Evolutionary conservation across 2,113 vertebrate species (phyloP).

Genomic region (Aegotheles bennettii): DNA sequence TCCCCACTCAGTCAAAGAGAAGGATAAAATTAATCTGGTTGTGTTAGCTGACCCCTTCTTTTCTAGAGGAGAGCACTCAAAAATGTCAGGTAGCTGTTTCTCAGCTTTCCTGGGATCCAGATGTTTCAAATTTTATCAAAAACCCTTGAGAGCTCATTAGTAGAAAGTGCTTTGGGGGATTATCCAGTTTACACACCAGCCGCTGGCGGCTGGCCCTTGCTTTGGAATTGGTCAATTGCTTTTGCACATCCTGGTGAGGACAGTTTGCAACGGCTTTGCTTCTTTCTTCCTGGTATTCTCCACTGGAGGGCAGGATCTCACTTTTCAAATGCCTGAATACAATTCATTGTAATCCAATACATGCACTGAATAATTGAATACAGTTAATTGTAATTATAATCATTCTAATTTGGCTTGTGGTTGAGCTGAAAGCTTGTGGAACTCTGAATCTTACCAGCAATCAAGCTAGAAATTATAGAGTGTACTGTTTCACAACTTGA

Average conservation of each 20-base stretch:
- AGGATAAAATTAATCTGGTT: neutral
- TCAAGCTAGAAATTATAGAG: neutral
- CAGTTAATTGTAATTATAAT: neutral
- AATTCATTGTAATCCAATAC: neutral
- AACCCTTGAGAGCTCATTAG: neutral
- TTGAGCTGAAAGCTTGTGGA: neutral
- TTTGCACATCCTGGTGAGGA: neutral
- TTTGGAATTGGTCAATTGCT: neutral
- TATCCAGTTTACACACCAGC: rapidly evolving
- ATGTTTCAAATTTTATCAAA: neutral
- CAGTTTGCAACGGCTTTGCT: neutral
- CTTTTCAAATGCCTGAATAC: neutral
- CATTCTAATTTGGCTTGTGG: neutral
- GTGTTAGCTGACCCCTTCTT: neutral
- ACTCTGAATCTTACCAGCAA: neutral
- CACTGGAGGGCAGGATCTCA: constrained; percentile 52
- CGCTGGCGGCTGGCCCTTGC: rapidly evolving
- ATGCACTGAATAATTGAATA: neutral
- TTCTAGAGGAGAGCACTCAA: neutral
- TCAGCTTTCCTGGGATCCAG: neutral
- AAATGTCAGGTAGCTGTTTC: neutral
- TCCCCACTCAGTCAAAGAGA: neutral
- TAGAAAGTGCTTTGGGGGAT: neutral
- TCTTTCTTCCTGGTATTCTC: neutral
- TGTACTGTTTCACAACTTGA: neutral